A percentile compares a stretch with the other conserved stretches of the same genome.
Evolutionary conservation across 2,113 vertebrate species (phyloP).

Genomic region (Anolis sagrei): DNA sequence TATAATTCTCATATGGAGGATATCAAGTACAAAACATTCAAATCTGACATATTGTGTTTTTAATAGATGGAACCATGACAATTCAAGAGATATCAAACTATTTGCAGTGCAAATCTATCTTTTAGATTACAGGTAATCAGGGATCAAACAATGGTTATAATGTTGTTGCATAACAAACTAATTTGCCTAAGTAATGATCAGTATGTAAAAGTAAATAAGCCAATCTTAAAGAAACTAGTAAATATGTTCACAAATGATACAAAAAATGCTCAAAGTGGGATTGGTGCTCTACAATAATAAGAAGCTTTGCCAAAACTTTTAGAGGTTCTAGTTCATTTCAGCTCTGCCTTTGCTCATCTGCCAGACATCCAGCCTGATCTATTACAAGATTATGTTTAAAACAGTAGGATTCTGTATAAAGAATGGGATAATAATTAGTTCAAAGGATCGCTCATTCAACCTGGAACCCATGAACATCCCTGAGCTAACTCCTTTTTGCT

Average conservation of each 20-base stretch:
- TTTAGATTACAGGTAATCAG: not conserved
- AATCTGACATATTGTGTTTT: too few species aligned
- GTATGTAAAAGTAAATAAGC: not conserved
- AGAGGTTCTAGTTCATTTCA: not conserved
- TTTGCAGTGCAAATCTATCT: too few species aligned
- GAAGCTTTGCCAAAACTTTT: not conserved
- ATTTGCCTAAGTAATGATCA: not conserved
- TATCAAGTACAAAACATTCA: too few species aligned
- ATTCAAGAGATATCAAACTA: too few species aligned
- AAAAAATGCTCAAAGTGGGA: not conserved
- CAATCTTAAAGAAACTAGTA: not conserved
- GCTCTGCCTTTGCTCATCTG: not conserved
- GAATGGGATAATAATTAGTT: not conserved
- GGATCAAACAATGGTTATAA: not conserved
- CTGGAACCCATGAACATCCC: not conserved
- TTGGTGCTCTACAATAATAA: not conserved
- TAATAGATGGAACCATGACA: too few species aligned
- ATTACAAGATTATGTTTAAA: not conserved
- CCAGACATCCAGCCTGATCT: not conserved
- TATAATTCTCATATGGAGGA: too few species aligned
- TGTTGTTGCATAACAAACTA: not conserved
- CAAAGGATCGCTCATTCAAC: not conserved
- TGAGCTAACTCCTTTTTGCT: not conserved
- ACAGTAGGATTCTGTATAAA: not conserved
- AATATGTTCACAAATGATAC: not conserved